Evolutionary conservation across 1,140 invertebrate species (phyloP).

Genomic region (Colletes latitarsis): DNA sequence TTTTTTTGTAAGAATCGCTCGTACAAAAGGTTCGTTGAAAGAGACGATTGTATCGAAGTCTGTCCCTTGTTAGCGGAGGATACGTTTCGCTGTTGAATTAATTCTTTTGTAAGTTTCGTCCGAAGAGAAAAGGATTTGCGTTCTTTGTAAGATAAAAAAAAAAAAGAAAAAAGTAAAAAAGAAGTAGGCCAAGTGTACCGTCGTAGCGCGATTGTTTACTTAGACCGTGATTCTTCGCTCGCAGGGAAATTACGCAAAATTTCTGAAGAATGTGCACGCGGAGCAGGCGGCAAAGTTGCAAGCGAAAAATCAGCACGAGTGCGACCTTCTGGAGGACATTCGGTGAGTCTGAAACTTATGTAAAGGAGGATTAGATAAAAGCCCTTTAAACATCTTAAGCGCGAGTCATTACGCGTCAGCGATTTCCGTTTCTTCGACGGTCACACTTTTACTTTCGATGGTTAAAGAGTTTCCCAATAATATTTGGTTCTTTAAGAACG

Average conservation of each 20-base stretch:
- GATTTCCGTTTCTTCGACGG: background rate
- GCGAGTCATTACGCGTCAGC: background rate
- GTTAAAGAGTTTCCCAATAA: background rate
- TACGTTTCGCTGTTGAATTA: no score
- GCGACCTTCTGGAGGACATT: slow-evolving; percentile 96
- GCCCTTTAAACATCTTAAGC: slow-evolving; percentile 20
- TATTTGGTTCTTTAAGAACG: background rate
- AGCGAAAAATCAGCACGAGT: slow-evolving; percentile 97
- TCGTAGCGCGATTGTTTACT: background rate
- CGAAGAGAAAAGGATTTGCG: background rate
- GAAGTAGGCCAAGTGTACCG: background rate
- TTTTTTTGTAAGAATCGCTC: no score
- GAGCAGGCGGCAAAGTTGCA: slow-evolving; percentile 96
- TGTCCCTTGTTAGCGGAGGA: background rate
- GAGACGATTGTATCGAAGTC: no score
- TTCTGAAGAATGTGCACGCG: slow-evolving; percentile 94
- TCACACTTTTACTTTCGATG: slow-evolving; percentile 3
- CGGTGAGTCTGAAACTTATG: slow-evolving; percentile 79
- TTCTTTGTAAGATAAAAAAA: background rate
- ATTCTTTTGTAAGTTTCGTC: no score
- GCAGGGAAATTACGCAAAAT: slow-evolving; percentile 93
- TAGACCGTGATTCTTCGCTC: slow-evolving; percentile 66
- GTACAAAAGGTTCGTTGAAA: no score
- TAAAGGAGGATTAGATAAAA: slow-evolving; percentile 39
- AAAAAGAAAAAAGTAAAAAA: no score